These are phyloP conservation scores for Magallana ariakensis DNA, from an alignment of 1,140 invertebrate species.

Conservation along the genomic window DNA sequence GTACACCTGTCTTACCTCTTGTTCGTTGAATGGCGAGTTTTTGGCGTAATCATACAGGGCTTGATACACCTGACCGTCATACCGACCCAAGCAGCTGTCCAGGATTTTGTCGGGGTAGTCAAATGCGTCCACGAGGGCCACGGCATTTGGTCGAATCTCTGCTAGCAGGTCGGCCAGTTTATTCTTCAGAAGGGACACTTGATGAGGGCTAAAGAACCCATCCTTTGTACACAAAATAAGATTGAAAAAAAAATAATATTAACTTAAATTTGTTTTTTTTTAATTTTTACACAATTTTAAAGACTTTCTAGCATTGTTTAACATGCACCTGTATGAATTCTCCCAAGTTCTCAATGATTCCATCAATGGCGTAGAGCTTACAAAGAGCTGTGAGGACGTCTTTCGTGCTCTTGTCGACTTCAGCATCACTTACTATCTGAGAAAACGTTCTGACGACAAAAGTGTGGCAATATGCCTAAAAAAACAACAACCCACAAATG, in stretches of 20 bases:
- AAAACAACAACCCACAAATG: neutral
- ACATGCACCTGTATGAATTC: slow-evolving; percentile 88
- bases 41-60: slow-evolving; percentile 91
- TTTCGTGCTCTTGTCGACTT: slow-evolving; percentile 83
- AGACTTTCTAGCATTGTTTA: neutral
- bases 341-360: slow-evolving; percentile 86
- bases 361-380: slow-evolving; percentile 89
- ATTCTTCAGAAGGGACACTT: slow-evolving; percentile 84
- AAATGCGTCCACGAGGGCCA: slow-evolving; percentile 94
- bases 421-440: slow-evolving; percentile 43
- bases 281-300: neutral
- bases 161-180: slow-evolving; percentile 86
- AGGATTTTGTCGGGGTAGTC: slow-evolving; percentile 91
- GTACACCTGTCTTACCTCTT: slow-evolving; percentile 77
- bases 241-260: too few relatives aligned
- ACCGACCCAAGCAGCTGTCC: slow-evolving; percentile 90
- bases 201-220: slow-evolving; percentile 79
- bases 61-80: slow-evolving; percentile 95
- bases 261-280: too few relatives aligned
- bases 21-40: slow-evolving; percentile 91
- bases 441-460: slow-evolving; percentile 49
- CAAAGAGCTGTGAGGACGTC: slow-evolving; percentile 86
- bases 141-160: slow-evolving; percentile 90
- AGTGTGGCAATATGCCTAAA: slow-evolving; percentile 53
- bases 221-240: slow-evolving; percentile 60